Evolutionary conservation across 2,888 invertebrate genomes (phyloP), one percentile per base, ranked within the genome.

Genomic region (Apodemia mormo): DNA sequence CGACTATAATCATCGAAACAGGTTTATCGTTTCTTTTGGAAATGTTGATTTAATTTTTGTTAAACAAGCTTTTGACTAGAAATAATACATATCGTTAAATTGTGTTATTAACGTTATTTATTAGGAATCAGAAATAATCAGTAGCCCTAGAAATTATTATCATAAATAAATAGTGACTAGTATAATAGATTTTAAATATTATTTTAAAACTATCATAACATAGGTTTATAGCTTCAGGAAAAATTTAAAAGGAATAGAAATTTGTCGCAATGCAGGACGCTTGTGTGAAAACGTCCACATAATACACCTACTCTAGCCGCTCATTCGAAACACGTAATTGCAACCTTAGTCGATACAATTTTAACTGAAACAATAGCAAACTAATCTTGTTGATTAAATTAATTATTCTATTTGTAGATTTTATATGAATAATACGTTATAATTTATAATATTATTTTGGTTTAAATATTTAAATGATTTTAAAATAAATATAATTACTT

Each of bases 251-350:
- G 83, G 82, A 82, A 86, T 84, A 82, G 80, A 82, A 86, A 84
- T 88, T 88, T 92, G 90, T 88, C 90, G 92, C 92, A 91, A 88
- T 92, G 92, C 92, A 92, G 91, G 87, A 87, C 83, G 85, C 79
- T 81, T 82, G 82, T 82, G 81, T 86, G 80, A 81, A 84, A 86
- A 83, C 83, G 80, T 86, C 81, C 86, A 86, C 85, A 80, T 80
- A 22, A 22, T 22, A 84, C 81, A 83, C 45, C 9, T 43, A 43
- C 83, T 84, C 85, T 74, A 85, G 84, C 85, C 84, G 87, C 84
- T 87, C 85, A 86, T 86, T 88, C 82, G 78, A 77, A 85, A 87
- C 83, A 81, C 81, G 82, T 86, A 87, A 87, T 86, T 87, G 85
- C 81, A 76, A 69, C 69, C 72, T 85, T 81, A 81, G 78, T 80